Base-by-base conservation (phyloP, 2,888 invertebrate genomes). In the Stegophylla sp. region DNA sequence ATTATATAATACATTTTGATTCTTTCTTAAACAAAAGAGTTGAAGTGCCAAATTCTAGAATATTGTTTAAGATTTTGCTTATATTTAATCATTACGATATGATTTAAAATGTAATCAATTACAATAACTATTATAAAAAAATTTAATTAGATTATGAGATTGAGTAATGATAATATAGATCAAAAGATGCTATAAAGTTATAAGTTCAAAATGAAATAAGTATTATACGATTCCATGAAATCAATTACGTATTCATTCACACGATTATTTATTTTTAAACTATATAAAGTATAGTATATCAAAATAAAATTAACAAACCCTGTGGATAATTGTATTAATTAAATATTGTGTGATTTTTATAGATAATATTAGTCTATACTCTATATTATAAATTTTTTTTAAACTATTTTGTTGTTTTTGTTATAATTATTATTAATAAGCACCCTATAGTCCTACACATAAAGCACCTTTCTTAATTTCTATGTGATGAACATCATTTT, bases 391-490 rank as follows among this genome's bases (percentile, higher is more conserved):
- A 20, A 9, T 26, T 41, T 9, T 71, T 20, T 41, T 12, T 28
- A 63, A 61, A 48, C 71, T 20, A 63, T 48, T 74, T 74, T 74
- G 23, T 71, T n/a, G n/a, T 26, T 28, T 17, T 17, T 63, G 13
- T 63, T 0, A n/a, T 63, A 34, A 34, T 34, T 5, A 34, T 34
- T 5, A 34, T 61, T 45, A 28, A 48, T 51, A 75, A 75, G 75
- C 64, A 75, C 64, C 75, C 64, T 75, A 75, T 17, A 64, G 64
- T 41, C 75, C 64, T 75, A 75, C 15, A 64, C 23, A 53, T 64
- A 41, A 41, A 75, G 64, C 64, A 64, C 64, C 75, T 64, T 64
- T 64, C 34, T 75, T 64, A 64, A 74, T 48, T 28, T 53, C 41
- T 53, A 64, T 51, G 26, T n/a, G 17, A 41, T 23, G 26, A 75